Evolutionary conservation across 2,113 vertebrate genomes (phyloP), one percentile per base, ranked within the genome.

Genomic region (Gasterosteus nipponicus): DNA sequence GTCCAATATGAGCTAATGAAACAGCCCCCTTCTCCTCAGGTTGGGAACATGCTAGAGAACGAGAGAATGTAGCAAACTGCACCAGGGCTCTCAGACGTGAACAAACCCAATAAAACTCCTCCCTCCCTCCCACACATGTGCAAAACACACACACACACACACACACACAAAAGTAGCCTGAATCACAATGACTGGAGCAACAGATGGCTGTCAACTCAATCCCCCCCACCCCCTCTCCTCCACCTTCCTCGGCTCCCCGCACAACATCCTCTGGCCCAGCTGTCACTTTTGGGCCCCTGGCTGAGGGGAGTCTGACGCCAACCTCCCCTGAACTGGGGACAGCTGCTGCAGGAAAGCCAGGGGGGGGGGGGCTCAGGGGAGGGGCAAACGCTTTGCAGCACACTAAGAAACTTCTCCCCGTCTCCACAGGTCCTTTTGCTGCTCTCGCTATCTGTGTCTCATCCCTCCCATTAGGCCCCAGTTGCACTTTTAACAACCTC

Each of bases 141-240:
- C 67, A 87, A 44, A 63, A 22, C 35, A 38, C 35, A 38, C 35
- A 60, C 31, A 77, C 69, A 86, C 64, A 86, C 73, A 87, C 39
- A 63, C 78, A 69, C 61, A 49, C 82, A 81, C 75, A 86, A 82
- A 84, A 84, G 79, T 74, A 69, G 73, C 67, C 85, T 83, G 88
- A 89, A 92, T 92, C 87, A 92, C 92, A 92, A 92, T 89, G 89
- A 89, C 89, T 90, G 76, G 65, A 85, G 89, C 91, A 92, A 93
- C 91, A 93, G 92, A 93, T 93, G 92, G 91, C 91, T 92, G 89
- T 92, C 91, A 91, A 91, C 87, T 84, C 84, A 77, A 77, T 80
- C 87, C 84, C 85, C 82, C 80, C 85, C 75, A 83, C 77, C 81
- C 35, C 6, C 35, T 33, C 33, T 33, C 35, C 6, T 38, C 7